Evolutionary conservation across 2,113 vertebrate genomes (phyloP).

Genomic region (Otis tarda): DNA sequence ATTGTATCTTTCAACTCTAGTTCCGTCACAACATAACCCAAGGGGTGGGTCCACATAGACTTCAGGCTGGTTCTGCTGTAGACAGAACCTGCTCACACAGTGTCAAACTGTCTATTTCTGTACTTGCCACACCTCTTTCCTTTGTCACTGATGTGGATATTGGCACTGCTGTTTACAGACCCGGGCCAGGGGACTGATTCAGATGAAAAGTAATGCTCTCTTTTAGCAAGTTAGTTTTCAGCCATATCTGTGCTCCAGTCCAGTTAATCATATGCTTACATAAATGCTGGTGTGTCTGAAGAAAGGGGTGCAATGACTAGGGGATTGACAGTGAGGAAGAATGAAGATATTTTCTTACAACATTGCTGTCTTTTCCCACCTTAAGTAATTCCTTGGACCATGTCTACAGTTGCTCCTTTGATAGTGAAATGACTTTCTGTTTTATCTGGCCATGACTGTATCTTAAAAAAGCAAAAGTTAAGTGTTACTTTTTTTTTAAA

Average conservation of each 20-base stretch:
- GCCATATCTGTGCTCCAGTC: background rate
- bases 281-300: background rate
- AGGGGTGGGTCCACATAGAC: background rate
- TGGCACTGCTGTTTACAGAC: background rate
- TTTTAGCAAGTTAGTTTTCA: background rate
- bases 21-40: background rate
- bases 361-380: background rate
- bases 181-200: background rate
- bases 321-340: background rate
- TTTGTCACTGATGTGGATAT: background rate
- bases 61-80: background rate
- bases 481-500: background rate
- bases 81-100: background rate
- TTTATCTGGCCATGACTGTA: fast-evolving
- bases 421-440: background rate
- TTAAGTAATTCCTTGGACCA: background rate
- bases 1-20: background rate
- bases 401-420: background rate
- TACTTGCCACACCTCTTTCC: background rate
- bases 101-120: background rate
- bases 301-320: background rate
- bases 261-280: background rate
- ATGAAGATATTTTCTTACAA: background rate
- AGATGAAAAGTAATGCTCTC: background rate
- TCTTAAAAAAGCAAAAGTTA: background rate